Conservation (phyloP, 1,140 invertebrate species). For the Drosophila pruinosa region DNA sequence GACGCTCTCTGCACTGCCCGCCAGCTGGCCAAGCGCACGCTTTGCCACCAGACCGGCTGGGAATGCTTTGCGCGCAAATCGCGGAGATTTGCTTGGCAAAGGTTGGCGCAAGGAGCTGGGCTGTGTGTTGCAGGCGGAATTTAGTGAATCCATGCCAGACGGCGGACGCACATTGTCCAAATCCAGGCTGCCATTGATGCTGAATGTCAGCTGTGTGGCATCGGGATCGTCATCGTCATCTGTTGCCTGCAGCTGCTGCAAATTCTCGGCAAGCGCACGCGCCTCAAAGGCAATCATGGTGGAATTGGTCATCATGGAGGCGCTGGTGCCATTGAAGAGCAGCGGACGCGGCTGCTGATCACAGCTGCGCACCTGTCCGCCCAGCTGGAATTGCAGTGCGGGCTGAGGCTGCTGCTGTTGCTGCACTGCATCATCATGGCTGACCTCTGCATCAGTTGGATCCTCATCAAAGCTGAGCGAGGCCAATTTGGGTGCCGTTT, state of each 20-base stretch:
- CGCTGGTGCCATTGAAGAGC: conserved; percentile 66
- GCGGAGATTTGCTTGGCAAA: conserved; percentile 69
- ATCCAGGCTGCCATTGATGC: conserved; percentile 85
- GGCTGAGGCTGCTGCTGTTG: conserved; percentile 40
- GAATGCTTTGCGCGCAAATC: conserved; percentile 85
- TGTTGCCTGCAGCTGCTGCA: conserved; percentile 82
- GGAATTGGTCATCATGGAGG: conserved; percentile 85
- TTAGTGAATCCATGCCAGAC: conserved; percentile 86
- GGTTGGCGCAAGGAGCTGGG: conserved; percentile 72
- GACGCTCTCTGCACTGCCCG: conserved; percentile 82
- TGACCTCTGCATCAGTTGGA: conserved; percentile 54
- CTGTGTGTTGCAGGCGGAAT: conserved; percentile 65
- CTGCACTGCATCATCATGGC: conserved; percentile 16
- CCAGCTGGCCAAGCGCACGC: conserved; percentile 85
- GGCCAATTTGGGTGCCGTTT: conserved; percentile 87
- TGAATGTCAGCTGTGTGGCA: conserved; percentile 84
- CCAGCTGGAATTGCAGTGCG: too few relatives aligned
- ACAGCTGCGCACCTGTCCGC: conserved; percentile 18
- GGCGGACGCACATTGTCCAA: conserved; percentile 91
- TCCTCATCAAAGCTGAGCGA: conserved; percentile 87
- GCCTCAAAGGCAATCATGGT: conserved; percentile 89
- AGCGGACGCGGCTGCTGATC: conserved; percentile 44
- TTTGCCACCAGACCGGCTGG: conserved; percentile 88
- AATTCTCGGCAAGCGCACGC: conserved; percentile 87
- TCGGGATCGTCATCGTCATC: conserved; percentile 47